A percentile compares a stretch with the other conserved stretches of the same genome.
These are phyloP conservation scores for Sprattus sprattus DNA, from an alignment of 2,113 vertebrate species.

Conservation along the genomic window DNA sequence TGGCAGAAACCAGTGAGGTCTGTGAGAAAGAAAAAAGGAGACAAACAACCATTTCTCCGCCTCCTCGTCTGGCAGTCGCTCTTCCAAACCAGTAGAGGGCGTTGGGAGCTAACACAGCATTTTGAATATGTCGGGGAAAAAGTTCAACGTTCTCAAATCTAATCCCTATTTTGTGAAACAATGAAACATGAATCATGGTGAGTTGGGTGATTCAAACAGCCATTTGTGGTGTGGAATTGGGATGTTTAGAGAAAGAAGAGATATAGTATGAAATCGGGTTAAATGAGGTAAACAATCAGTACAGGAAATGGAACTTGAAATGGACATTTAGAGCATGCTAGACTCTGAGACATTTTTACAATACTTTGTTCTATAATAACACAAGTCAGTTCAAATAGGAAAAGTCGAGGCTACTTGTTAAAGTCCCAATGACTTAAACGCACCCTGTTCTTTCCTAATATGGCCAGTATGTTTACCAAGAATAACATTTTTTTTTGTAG, in stretches of 20 bases:
- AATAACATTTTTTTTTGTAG: neutral
- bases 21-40: neutral
- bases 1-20: neutral
- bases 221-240: neutral
- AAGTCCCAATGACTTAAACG: neutral
- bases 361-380: neutral
- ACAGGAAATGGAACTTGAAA: neutral
- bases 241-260: neutral
- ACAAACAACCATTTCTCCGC: neutral
- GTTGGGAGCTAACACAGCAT: neutral
- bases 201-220: neutral
- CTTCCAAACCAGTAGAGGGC: conserved; percentile 5
- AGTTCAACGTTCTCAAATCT: neutral
- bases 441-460: neutral
- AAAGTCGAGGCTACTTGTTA: neutral
- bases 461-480: neutral
- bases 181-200: neutral
- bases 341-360: neutral
- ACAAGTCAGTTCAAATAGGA: neutral
- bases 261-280: no score
- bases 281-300: no score
- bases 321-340: neutral
- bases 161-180: neutral
- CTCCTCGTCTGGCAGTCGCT: neutral
- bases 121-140: neutral